Evolutionary conservation across 2,888 invertebrate species (phyloP).

Genomic region (Horisme vitalbata): DNA sequence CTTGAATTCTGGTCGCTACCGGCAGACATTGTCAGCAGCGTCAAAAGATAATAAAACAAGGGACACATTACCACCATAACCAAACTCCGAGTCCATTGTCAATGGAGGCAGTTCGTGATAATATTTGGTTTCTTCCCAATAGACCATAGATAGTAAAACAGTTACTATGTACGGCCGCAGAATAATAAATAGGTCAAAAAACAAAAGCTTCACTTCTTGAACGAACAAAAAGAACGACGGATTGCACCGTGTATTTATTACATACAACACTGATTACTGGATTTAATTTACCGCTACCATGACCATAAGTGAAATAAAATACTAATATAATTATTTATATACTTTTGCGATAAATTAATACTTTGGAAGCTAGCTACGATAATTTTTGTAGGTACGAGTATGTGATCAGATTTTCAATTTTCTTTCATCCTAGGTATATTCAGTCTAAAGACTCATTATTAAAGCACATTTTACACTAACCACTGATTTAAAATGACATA

Average conservation of each 20-base stretch:
- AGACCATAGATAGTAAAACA: constrained; percentile 33
- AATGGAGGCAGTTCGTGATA: constrained; percentile 70
- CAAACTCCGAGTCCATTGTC: constrained; percentile 44
- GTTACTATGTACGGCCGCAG: not conserved
- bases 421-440: not conserved
- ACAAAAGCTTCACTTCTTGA: not conserved
- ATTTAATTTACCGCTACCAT: not conserved
- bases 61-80: constrained; percentile 32
- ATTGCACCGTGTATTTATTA: too few relatives aligned
- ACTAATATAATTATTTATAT: too few relatives aligned
- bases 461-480: not conserved
- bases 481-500: not conserved
- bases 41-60: constrained; percentile 10
- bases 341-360: too few relatives aligned
- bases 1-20: constrained; percentile 1
- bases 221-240: too few relatives aligned
- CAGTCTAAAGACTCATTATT: not conserved
- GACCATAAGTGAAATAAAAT: too few relatives aligned
- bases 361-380: too few relatives aligned
- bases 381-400: too few relatives aligned
- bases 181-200: too few relatives aligned
- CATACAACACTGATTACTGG: too few relatives aligned
- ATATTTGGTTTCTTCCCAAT: constrained; percentile 72
- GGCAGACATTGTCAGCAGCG: not conserved
- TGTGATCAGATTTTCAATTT: too few relatives aligned